phyloP scores from a whole-genome alignment of 1,140 invertebrate genomes.

The Cydia splendana region DNA sequence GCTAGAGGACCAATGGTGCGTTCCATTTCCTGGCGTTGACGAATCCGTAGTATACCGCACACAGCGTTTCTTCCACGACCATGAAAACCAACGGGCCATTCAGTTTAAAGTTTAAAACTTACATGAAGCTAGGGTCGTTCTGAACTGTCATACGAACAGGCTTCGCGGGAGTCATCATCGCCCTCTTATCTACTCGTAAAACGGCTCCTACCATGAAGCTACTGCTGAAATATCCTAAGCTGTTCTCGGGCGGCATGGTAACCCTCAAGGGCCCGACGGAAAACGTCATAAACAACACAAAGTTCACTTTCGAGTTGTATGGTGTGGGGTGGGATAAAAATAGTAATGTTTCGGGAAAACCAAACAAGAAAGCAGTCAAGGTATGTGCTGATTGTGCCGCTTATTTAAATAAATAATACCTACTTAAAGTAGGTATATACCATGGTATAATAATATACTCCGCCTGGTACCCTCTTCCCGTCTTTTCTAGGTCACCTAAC shows the following conservation, averaged over 20 bases:
- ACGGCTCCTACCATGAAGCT: slow-evolving; percentile 83
- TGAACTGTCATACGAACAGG: slow-evolving; percentile 70
- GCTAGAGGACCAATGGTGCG: slow-evolving; percentile 83
- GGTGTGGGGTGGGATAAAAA: slow-evolving; percentile 89
- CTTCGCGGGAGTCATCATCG: slow-evolving; percentile 83
- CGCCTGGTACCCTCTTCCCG: too few relatives aligned
- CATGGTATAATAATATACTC: too few relatives aligned
- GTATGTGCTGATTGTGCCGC: slow-evolving; percentile 49
- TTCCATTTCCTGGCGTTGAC: slow-evolving; percentile 91
- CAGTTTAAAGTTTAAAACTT: slow-evolving; percentile 59
- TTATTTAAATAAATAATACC: too few relatives aligned
- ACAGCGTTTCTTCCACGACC: slow-evolving; percentile 86
- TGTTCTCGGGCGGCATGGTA: slow-evolving; percentile 80
- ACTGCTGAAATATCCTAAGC: slow-evolving; percentile 81
- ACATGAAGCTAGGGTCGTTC: slow-evolving; percentile 61
- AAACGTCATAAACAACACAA: slow-evolving; percentile 81
- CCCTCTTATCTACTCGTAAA: slow-evolving; percentile 83
- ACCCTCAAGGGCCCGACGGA: slow-evolving; percentile 85
- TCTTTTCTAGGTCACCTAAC: too few relatives aligned
- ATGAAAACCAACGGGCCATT: slow-evolving; percentile 84
- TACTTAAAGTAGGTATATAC: too few relatives aligned
- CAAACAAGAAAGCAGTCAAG: slow-evolving; percentile 85
- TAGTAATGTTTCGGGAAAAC: slow-evolving; percentile 82
- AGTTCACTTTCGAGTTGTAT: slow-evolving; percentile 85
- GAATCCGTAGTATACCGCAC: slow-evolving; percentile 88